These are phyloP conservation scores for Cyprinus carpio DNA, from an alignment of 2,113 vertebrate genomes.

Conservation along the genomic window DNA sequence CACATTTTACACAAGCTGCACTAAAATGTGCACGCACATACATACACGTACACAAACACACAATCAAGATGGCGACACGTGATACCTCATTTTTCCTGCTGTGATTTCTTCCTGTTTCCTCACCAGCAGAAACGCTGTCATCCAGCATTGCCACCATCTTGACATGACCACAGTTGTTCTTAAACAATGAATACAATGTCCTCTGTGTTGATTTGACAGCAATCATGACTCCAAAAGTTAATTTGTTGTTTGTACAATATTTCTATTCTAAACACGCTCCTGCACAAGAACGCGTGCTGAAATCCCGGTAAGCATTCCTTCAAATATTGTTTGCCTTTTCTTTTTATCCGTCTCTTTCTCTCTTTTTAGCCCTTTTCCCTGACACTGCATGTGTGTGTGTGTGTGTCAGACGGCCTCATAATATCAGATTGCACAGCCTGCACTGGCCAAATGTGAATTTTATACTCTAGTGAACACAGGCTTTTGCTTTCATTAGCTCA, in stretches of 20 bases:
- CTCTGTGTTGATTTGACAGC: neutral
- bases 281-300: neutral
- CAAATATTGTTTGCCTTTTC: neutral
- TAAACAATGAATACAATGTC: neutral
- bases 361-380: slow-evolving; percentile 46
- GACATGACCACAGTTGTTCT: neutral
- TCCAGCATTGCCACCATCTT: neutral
- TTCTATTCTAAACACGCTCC: neutral
- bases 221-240: neutral
- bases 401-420: slow-evolving; percentile 68
- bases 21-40: neutral
- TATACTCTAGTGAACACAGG: slow-evolving; percentile 81
- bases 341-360: slow-evolving; percentile 56
- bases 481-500: slow-evolving; percentile 86
- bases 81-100: slow-evolving; percentile 64
- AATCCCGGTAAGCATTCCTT: neutral
- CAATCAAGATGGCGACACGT: slow-evolving; percentile 70
- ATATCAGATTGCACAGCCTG: slow-evolving; percentile 80
- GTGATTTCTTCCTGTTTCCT: slow-evolving; percentile 35
- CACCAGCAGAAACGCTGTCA: neutral
- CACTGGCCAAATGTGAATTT: slow-evolving; percentile 81
- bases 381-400: slow-evolving; percentile 32
- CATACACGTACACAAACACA: slow-evolving; percentile 1
- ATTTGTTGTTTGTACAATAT: neutral
- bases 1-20: slow-evolving; percentile 57